Base-by-base conservation (phyloP, 2,888 invertebrate genomes). In the Trissonchulus latispiculum region DNA sequence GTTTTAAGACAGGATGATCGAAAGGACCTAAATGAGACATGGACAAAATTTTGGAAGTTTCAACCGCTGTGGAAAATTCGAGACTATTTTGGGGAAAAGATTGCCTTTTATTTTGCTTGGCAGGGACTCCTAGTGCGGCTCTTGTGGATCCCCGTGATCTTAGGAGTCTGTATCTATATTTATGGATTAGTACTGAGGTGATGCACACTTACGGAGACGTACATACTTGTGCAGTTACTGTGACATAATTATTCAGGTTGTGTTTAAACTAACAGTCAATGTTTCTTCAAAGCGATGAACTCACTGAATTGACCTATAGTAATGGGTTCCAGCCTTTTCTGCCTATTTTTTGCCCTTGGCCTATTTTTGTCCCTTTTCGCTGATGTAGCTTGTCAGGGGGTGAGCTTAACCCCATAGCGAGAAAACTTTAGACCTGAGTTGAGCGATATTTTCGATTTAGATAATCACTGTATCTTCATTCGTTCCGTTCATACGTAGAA, bases 41-140 rank as follows among this genome's bases (percentile, higher is more conserved):
- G 83, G 84, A 77, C 80, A 1, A 78, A 77, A 71, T 77, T 81
- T 69, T 80, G 33, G 61, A 83, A 82, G 75, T 83, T 80, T 73
- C 85, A 85, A 75, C 85, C 85, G 31, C 72, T 85, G 68, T 83
- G 83, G 81, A 82, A 81, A 75, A 82, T 85, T 15, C 77, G 84
- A 28, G 82, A 85, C 76, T 85, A 85, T 76, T 85, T 85, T 78
- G 85, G 85, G 2, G 85, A 85, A 76, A 84, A 84, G 76, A 84
- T 85, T 75, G 85, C 82, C 0, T 81, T 85, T 48, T 85, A 85
- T 76, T 85, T 85, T 78, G 85, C 85, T 1, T 85, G 85, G 85
- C 81, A 83, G 18, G 85, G 85, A 0, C 81, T 81, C 33, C 78
- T 85, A 33, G 79, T 83, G 1, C 78, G 81, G 1, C 79, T 84